Evolutionary conservation across 2,888 invertebrate species (phyloP), one percentile per base, ranked within the genome.

Genomic region (Watsonalla binaria): DNA sequence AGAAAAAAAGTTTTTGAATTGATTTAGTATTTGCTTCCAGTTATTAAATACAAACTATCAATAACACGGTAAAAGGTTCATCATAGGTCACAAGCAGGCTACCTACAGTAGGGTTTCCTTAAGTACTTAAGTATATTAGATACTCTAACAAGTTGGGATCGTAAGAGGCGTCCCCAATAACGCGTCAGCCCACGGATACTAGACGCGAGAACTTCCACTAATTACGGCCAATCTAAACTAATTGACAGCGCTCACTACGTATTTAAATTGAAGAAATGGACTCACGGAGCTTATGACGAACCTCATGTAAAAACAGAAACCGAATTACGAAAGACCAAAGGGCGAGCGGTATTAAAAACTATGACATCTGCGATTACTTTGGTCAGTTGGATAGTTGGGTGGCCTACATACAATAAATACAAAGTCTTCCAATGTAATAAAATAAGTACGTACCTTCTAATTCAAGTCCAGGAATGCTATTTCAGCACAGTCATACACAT

Each of bases 401-500:
- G 9, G 15, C 56, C 53, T 55, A 48, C 57, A 56, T 56, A 50
- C 42, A 61, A 60, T 61, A 55, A 54, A 55, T 62, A 58, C 33
- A 54, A 58, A 68, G 62, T 67, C 59, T 58, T 62, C 61, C 59
- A 61, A 67, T 59, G 60, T 55, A n/a, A 47, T 47, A 42, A 33
- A 24, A 51, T 53, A 6, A 34, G 48, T 52, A 68, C 82, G 65
- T 79, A 86, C 86, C 83, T 80, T 71, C 57, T 68, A 62, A 63
- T 70, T 64, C 61, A 69, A 59, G 63, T 78, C 74, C 78, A 76
- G 68, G 61, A 72, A 79, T 74, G 77, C 73, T 73, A 72, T 71
- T 73, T 74, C 71, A 74, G 74, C 79, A 75, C 80, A 68, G 76
- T 74, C 76, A 75, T 68, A 77, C 83, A 83, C 86, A 86, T 78